Percentiles rank a stretch among this genome's conserved stretches.
These are phyloP conservation scores for Microplitis manilae DNA, from an alignment of 2,888 invertebrate genomes.

Conservation along the genomic window DNA sequence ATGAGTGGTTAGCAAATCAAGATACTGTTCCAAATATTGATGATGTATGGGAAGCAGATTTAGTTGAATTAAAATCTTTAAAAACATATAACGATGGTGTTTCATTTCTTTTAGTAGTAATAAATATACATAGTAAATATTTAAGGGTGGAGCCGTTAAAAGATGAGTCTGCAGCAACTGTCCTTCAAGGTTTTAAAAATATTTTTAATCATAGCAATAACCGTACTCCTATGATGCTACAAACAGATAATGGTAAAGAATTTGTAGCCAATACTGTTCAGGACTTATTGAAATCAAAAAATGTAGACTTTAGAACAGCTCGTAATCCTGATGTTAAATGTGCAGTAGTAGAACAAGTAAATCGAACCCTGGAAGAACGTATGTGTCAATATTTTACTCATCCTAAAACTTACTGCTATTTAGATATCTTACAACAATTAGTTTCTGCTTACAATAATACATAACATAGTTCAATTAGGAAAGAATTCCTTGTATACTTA, in stretches of 20 bases:
- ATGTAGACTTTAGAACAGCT: neutral
- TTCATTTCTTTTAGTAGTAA: neutral
- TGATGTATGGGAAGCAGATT: conserved; percentile 43
- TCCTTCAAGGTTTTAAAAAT: too few species aligned
- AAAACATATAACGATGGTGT: neutral
- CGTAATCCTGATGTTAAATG: conserved; percentile 14
- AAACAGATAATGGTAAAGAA: conserved; percentile 9
- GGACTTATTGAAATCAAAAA: neutral
- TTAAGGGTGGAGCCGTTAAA: too few species aligned
- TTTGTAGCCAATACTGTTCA: neutral
- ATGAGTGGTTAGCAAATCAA: conserved; percentile 17
- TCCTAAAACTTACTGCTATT: neutral
- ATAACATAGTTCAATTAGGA: conserved; percentile 7
- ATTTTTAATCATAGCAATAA: too few species aligned
- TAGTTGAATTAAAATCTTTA: conserved; percentile 26
- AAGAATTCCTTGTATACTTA: neutral
- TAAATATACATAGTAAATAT: too few species aligned
- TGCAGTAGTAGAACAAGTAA: neutral
- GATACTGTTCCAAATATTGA: conserved; percentile 41
- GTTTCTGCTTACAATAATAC: neutral
- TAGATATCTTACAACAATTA: conserved; percentile 42
- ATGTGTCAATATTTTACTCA: conserved; percentile 16
- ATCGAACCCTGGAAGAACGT: conserved; percentile 6
- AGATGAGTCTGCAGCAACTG: too few species aligned
- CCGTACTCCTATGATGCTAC: too few species aligned